Evolutionary conservation across 2,888 invertebrate genomes (phyloP), one percentile per base, ranked within the genome.

Genomic region (Notodonta dromedarius): DNA sequence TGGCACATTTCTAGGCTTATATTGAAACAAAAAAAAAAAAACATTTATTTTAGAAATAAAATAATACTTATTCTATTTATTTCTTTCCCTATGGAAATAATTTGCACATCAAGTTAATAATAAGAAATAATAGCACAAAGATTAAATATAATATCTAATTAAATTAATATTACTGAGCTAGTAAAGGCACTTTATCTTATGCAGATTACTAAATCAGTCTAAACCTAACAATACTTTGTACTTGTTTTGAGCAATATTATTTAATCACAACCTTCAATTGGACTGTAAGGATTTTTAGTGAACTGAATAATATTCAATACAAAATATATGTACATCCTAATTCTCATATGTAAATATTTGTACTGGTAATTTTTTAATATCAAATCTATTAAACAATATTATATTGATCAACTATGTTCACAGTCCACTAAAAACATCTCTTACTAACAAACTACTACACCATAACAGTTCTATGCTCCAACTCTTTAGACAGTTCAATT

Each of bases 401-500:
- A 0, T n/a, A n/a, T n/a, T 11, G n/a, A 46, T 46, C 24, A 24
- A 24, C 24, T 0, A 13, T 4, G 46, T 46, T 46, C 46, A 42
- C 42, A 46, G 46, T 46, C n/a, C 46, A 46, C 46, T 46, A 46
- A 46, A 13, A 46, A 5, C 13, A n/a, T 13, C 5, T 46, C 46
- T 46, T 46, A 46, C n/a, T 6, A 46, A n/a, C n/a, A 46, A 59
- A 24, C 24, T 60, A 58, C 82, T 82, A 92, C 68, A 89, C 83
- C 74, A 80, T 80, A 60, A 84, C 68, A 70, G 87, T 78, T 67
- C 79, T 87, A 51, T 84, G 81, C 16, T 91, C 87, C 12, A 91
- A 70, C 58, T 89, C 88, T 67, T 89, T 90, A 40, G 90, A 88
- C 54, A 96, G 82, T 66, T 94, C 94, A 56, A 93, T 76, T 60